phyloP scores from a whole-genome alignment of 2,888 invertebrate genomes.

The Brassicogethes aeneus region DNA sequence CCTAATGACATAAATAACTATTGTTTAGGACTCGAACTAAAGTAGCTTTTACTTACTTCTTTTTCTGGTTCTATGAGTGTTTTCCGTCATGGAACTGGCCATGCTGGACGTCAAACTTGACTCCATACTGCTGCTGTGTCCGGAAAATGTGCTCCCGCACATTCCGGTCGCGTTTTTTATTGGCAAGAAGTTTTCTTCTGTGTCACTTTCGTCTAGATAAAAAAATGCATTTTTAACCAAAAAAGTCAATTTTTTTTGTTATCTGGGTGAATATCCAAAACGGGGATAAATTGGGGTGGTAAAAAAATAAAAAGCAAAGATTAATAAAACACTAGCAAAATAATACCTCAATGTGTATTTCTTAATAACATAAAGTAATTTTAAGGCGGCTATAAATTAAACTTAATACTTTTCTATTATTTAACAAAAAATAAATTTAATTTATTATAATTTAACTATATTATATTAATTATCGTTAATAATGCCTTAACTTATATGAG shows the following conservation, averaged over 20 bases:
- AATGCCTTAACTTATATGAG: too few species aligned
- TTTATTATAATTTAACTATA: too few species aligned
- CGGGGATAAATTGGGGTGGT: too few species aligned
- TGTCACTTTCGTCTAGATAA: slow-evolving; percentile 60
- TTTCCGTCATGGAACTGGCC: slow-evolving; percentile 31
- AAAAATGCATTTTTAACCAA: slow-evolving; percentile 7
- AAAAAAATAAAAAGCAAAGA: too few species aligned
- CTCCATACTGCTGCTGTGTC: slow-evolving; percentile 58
- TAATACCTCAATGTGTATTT: too few species aligned
- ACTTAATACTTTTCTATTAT: too few species aligned
- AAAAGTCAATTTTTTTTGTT: neutral
- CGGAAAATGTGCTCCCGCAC: slow-evolving; percentile 55
- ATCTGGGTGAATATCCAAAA: too few species aligned
- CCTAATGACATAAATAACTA: neutral
- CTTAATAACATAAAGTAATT: too few species aligned
- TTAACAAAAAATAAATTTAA: too few species aligned
- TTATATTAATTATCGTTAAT: too few species aligned
- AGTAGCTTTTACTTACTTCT: slow-evolving; percentile 21
- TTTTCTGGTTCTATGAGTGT: slow-evolving; percentile 26
- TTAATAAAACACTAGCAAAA: too few species aligned
- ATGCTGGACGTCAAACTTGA: slow-evolving; percentile 57
- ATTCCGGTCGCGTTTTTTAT: slow-evolving; percentile 44
- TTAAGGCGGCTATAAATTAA: too few species aligned
- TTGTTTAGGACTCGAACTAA: neutral
- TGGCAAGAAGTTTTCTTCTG: slow-evolving; percentile 61